Conservation (phyloP, 1,140 invertebrate genomes). For the Cecropterus lyciades region DNA sequence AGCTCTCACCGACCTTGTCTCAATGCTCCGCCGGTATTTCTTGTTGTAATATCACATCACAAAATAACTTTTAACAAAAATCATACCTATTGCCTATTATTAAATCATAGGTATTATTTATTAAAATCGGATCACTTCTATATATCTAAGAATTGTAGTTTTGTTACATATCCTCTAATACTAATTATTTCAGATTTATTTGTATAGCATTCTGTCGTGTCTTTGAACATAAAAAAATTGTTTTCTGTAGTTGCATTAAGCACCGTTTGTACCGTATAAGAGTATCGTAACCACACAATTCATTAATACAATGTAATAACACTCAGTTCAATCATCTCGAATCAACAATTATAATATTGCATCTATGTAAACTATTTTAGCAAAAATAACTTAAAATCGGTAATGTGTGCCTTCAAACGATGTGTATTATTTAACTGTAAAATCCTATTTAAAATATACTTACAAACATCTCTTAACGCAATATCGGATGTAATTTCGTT, state of each 20-base stretch:
- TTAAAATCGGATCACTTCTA: conserved; percentile 14
- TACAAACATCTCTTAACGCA: conserved; percentile 50
- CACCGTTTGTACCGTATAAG: conserved; percentile 13
- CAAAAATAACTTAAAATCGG: conserved; percentile 65
- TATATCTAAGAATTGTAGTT: conserved; percentile 8
- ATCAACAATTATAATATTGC: conserved; percentile 51
- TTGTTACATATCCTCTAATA: conserved; percentile 15
- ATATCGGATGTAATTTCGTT: conserved; percentile 44
- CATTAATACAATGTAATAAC: conserved; percentile 15
- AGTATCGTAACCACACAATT: conserved; percentile 12
- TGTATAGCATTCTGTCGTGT: conserved; percentile 16
- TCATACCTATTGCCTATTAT: conserved; percentile 8
- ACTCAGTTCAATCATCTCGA: conserved; percentile 28
- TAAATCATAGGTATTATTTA: conserved; percentile 11
- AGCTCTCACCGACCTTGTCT: conserved; percentile 30
- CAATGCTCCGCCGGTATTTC: conserved; percentile 35
- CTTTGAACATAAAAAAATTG: conserved; percentile 23
- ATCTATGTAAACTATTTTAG: conserved; percentile 61
- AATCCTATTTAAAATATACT: conserved; percentile 66
- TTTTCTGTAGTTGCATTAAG: conserved; percentile 29
- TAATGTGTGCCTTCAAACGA: conserved; percentile 46
- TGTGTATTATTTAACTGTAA: conserved; percentile 60
- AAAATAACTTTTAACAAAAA: conserved; percentile 12
- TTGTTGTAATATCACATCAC: conserved; percentile 49
- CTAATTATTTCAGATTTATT: conserved; percentile 17